A percentile compares a stretch with the other conserved stretches of the same genome.
These are phyloP conservation scores for Caloenas nicobarica DNA, from an alignment of 2,113 vertebrate species.

Conservation along the genomic window DNA sequence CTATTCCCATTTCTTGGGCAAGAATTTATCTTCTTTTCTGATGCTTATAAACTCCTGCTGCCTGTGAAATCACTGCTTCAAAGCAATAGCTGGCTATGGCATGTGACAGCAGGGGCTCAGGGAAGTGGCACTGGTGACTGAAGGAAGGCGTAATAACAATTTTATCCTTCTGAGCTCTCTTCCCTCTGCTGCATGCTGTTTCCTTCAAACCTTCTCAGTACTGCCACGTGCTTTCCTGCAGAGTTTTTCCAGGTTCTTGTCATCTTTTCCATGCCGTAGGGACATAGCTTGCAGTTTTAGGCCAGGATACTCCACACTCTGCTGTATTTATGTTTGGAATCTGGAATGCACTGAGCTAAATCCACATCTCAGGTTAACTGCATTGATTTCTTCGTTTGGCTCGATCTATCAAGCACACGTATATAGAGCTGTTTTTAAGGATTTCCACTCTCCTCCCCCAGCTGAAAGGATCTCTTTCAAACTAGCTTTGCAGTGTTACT, in stretches of 20 bases:
- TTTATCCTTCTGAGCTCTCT: neutral
- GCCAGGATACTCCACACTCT: neutral
- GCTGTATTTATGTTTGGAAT: neutral
- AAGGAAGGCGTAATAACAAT: neutral
- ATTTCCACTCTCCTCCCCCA: neutral
- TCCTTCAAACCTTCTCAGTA: neutral
- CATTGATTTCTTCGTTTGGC: neutral
- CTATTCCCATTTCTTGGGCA: neutral
- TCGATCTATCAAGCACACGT: neutral
- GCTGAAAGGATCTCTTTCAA: neutral
- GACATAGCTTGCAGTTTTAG: neutral
- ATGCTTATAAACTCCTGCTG: neutral
- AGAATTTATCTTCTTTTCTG: neutral
- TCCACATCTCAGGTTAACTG: neutral
- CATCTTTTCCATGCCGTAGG: neutral
- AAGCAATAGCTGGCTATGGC: neutral
- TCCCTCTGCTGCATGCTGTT: neutral
- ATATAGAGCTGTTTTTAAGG: neutral
- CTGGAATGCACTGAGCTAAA: neutral
- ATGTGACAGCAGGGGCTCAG: neutral
- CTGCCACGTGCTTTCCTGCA: neutral
- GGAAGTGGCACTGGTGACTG: neutral
- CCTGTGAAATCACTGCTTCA: neutral
- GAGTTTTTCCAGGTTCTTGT: neutral
- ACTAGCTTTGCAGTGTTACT: neutral